Conservation (phyloP, 2,113 vertebrate species). For the Saguinus imperator region DNA sequence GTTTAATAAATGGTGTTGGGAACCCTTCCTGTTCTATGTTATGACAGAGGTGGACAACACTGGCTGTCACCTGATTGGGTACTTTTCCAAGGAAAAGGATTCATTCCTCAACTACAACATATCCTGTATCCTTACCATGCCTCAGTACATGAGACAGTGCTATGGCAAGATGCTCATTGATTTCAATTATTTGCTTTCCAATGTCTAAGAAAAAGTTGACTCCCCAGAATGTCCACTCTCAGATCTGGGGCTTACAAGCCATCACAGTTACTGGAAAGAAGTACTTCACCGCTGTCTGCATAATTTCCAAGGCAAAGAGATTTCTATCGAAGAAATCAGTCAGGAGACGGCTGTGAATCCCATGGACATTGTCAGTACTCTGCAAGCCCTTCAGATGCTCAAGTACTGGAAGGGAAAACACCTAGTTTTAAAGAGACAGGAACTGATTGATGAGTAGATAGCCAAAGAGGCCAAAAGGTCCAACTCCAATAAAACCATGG, state of each 20-base stretch:
- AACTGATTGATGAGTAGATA: slow-evolving; percentile 98
- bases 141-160: slow-evolving; percentile 98
- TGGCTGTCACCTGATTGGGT: slow-evolving; percentile 98
- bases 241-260: slow-evolving; percentile 97
- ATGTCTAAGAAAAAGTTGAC: slow-evolving; percentile 98
- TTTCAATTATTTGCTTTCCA: slow-evolving; percentile 98
- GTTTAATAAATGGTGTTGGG: slow-evolving; percentile 50
- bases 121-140: slow-evolving; percentile 99
- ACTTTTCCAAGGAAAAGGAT: slow-evolving; percentile 99
- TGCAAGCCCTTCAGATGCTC: slow-evolving; percentile 99
- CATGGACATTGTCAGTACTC: slow-evolving; percentile 97
- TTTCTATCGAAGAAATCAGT: slow-evolving; percentile 99
- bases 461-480: slow-evolving; percentile 98
- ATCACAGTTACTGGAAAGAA: slow-evolving; percentile 99
- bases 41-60: slow-evolving; percentile 99
- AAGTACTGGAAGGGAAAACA: slow-evolving; percentile 99
- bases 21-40: slow-evolving; percentile 99
- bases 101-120: slow-evolving; percentile 99
- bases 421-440: slow-evolving; percentile 98
- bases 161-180: slow-evolving; percentile 99
- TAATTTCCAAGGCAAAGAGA: slow-evolving; percentile 99
- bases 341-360: slow-evolving; percentile 98
- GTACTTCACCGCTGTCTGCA: slow-evolving; percentile 96
- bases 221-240: slow-evolving; percentile 97
- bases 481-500: slow-evolving; percentile 97